Conservation (phyloP, 2,888 invertebrate species). For the Abrostola triplasia region DNA sequence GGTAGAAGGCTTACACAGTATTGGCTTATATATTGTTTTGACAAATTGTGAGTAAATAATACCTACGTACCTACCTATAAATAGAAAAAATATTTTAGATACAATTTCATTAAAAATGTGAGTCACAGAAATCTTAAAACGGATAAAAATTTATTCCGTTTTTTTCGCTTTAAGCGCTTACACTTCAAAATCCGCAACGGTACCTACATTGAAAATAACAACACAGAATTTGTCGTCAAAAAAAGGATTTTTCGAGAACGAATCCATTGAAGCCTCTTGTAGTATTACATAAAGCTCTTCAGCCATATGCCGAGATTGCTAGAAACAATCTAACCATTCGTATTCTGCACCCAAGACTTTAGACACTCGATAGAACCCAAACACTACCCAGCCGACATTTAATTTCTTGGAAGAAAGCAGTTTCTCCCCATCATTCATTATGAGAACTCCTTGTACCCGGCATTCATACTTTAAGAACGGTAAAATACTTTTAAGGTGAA, state of each 20-base stretch:
- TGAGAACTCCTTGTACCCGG: constrained; percentile 7
- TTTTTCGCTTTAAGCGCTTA: too few species aligned
- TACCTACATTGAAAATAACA: too few species aligned
- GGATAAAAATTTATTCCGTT: too few species aligned
- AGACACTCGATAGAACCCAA: constrained; percentile 4
- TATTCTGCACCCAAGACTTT: constrained; percentile 4
- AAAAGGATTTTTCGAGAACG: neutral
- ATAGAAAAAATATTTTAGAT: too few species aligned
- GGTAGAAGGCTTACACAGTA: too few species aligned
- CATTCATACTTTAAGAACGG: constrained; percentile 7
- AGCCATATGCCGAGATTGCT: neutral
- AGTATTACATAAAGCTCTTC: neutral
- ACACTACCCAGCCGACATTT: constrained; percentile 23
- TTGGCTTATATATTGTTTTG: too few species aligned
- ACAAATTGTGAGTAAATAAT: too few species aligned
- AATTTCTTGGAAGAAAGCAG: constrained; percentile 23
- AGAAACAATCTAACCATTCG: neutral
- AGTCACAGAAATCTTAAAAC: too few species aligned
- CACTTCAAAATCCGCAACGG: too few species aligned
- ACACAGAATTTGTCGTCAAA: too few species aligned
- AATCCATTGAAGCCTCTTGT: neutral
- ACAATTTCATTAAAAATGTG: too few species aligned
- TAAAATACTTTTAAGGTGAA: constrained; percentile 31
- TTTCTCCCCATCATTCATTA: constrained; percentile 42
- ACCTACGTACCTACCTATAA: too few species aligned